phyloP scores from a whole-genome alignment of 2,888 invertebrate genomes.

The Clepsis dumicolana region DNA sequence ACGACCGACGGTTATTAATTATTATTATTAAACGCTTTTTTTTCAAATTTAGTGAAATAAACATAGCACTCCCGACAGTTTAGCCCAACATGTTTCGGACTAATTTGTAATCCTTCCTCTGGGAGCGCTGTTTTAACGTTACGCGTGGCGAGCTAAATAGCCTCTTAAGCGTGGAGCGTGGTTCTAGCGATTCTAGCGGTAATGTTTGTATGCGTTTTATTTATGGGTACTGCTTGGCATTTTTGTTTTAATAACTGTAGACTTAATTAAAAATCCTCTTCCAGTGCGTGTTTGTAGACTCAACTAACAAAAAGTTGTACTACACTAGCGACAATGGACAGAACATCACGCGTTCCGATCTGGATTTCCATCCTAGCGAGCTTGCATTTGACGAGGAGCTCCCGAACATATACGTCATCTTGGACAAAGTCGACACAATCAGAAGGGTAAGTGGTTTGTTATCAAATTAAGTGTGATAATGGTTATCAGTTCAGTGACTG shows the following conservation, averaged over 20 bases:
- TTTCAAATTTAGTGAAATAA: too few species aligned
- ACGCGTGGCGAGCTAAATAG: too few species aligned
- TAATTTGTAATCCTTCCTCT: too few species aligned
- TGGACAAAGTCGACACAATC: constrained; percentile 90
- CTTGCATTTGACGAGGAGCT: constrained; percentile 91
- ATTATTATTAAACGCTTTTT: too few species aligned
- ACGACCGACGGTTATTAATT: too few species aligned
- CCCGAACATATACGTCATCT: constrained; percentile 89
- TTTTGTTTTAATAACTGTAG: neutral
- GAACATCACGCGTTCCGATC: constrained; percentile 87
- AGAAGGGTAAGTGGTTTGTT: constrained; percentile 82
- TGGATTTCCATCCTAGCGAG: constrained; percentile 92
- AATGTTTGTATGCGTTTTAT: too few species aligned
- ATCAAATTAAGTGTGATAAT: constrained; percentile 16
- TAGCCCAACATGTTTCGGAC: too few species aligned
- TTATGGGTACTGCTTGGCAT: too few species aligned
- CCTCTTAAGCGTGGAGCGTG: too few species aligned
- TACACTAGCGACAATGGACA: constrained; percentile 91
- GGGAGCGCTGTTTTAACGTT: too few species aligned
- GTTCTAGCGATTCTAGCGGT: too few species aligned
- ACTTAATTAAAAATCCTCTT: constrained; percentile 45
- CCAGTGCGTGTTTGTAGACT: constrained; percentile 95
- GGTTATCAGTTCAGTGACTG: constrained; percentile 35
- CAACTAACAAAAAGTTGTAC: constrained; percentile 90
- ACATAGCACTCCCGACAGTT: too few species aligned